Percentiles rank a stretch among this genome's conserved stretches.
phyloP scores from a whole-genome alignment of 2,888 invertebrate species.

The Yponomeuta evonymella region DNA sequence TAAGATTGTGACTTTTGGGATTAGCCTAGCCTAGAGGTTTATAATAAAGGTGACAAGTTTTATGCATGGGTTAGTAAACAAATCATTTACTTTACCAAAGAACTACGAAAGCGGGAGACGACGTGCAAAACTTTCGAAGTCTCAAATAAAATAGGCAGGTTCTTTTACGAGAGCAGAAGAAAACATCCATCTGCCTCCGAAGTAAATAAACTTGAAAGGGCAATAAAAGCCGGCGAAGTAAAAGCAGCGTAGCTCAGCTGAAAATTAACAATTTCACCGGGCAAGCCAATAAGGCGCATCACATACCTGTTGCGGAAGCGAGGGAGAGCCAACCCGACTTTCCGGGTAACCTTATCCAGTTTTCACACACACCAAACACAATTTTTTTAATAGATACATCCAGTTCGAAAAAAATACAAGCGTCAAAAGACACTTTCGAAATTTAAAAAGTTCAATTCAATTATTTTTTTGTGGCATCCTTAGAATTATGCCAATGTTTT shows the following conservation, averaged over 20 bases:
- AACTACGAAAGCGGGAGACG: not conserved
- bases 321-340: conserved; percentile 52
- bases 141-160: not conserved
- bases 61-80: no score
- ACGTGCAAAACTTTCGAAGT: not conserved
- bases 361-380: conserved; percentile 45
- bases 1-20: no score
- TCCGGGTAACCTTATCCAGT: conserved; percentile 46
- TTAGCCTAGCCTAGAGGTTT: no score
- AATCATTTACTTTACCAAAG: no score
- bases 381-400: not conserved
- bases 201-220: not conserved
- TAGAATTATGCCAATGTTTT: no score
- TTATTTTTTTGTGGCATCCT: not conserved
- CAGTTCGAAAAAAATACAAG: conserved; percentile 14
- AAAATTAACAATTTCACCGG: conserved; percentile 26
- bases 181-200: not conserved
- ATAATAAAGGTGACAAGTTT: no score
- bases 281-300: conserved; percentile 20
- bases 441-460: conserved; percentile 22
- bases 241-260: conserved; percentile 2
- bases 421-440: conserved; percentile 20
- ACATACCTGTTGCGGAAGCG: conserved; percentile 56
- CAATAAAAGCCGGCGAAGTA: not conserved
- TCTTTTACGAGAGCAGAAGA: not conserved